A percentile compares a stretch with the other conserved stretches of the same genome.
Evolutionary conservation across 2,888 invertebrate genomes (phyloP).

Genomic region (Diplazon laetatorius): DNA sequence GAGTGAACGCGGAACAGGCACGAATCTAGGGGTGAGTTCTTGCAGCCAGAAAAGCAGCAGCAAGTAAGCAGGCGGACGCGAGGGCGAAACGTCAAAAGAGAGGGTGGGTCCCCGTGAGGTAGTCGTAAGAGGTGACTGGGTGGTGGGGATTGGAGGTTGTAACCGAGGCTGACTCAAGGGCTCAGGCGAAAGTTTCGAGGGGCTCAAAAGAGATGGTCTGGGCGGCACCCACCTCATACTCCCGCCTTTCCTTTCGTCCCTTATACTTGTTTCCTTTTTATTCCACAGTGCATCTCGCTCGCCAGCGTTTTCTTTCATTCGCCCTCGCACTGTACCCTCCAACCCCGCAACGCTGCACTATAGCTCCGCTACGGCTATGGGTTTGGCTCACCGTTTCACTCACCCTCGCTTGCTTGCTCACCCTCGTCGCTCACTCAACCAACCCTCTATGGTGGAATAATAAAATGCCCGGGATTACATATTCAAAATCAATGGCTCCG

Average conservation of each 20-base stretch:
- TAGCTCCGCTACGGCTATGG: slow-evolving; percentile 26
- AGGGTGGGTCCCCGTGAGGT: slow-evolving; percentile 55
- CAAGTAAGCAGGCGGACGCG: slow-evolving; percentile 59
- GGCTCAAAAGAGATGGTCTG: slow-evolving; percentile 56
- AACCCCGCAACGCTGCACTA: slow-evolving; percentile 16
- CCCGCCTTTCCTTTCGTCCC: slow-evolving; percentile 47
- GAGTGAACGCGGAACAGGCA: slow-evolving; percentile 67
- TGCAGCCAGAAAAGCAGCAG: slow-evolving; percentile 35
- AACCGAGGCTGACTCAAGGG: slow-evolving; percentile 58
- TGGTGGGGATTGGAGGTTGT: slow-evolving; percentile 49
- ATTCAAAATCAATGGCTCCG: slow-evolving; percentile 81
- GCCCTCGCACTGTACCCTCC: slow-evolving; percentile 52
- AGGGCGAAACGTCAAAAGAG: slow-evolving; percentile 57
- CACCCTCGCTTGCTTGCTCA: slow-evolving; percentile 23
- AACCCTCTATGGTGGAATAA: slow-evolving; percentile 77
- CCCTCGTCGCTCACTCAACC: slow-evolving; percentile 47
- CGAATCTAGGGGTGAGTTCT: slow-evolving; percentile 48
- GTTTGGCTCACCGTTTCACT: slow-evolving; percentile 34
- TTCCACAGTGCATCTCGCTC: slow-evolving; percentile 48
- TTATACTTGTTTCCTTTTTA: slow-evolving; percentile 53
- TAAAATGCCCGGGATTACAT: slow-evolving; percentile 81
- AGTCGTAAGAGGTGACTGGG: not conserved
- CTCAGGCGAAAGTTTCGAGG: slow-evolving; percentile 60
- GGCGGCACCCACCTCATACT: slow-evolving; percentile 60
- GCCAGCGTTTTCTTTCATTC: slow-evolving; percentile 61